Evolutionary conservation across 1,140 invertebrate genomes (phyloP), one percentile per base, ranked within the genome.

Genomic region (Nasonia vitripennis): DNA sequence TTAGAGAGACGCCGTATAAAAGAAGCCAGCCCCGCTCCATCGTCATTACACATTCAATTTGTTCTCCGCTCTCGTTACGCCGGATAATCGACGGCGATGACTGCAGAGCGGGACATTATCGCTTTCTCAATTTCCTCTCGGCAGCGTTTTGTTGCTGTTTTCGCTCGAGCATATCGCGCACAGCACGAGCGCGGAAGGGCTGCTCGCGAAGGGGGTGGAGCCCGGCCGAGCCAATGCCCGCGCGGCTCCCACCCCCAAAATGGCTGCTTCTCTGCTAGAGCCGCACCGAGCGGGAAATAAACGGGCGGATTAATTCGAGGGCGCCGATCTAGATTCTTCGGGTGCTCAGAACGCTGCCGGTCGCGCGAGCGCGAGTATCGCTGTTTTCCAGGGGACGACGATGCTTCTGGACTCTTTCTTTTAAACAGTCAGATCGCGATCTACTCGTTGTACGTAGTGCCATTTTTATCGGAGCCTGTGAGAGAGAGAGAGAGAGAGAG

Each of bases 281-380:
- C 27, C 34, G 34, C 34, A 37, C 34, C 41, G 41, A n/a, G 90
- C 93, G 92, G 91, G 91, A 90, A 92, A 92, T 93, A 93, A 93
- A 93, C 93, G 91, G 91, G 88, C 90, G 91, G 91, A 93, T 93
- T 93, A 93, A 92, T 92, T 92, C 89, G 88, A 91, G 90, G 88
- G 88, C 85, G 81, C 80, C 11, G 82, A 84, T 81, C 27, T 23
- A 12, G 62, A 86, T 85, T 81, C 79, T 55, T 81, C 67, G 75
- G 45, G 77, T 80, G 85, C 86, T 78, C 89, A 90, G 89, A 91
- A 88, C 85, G 88, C 88, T 87, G 87, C 79, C 87, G 86, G 70
- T 87, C 88, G 88, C 89, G 48, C 48, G 87, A 71, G 31, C 73
- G 80, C 84, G 86, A 71, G 62, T 37, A 34, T n/a, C 51, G 12